A percentile compares a stretch with the other conserved stretches of the same genome.
Evolutionary conservation across 1,140 invertebrate species (phyloP).

Genomic region (Episyrphus balteatus): DNA sequence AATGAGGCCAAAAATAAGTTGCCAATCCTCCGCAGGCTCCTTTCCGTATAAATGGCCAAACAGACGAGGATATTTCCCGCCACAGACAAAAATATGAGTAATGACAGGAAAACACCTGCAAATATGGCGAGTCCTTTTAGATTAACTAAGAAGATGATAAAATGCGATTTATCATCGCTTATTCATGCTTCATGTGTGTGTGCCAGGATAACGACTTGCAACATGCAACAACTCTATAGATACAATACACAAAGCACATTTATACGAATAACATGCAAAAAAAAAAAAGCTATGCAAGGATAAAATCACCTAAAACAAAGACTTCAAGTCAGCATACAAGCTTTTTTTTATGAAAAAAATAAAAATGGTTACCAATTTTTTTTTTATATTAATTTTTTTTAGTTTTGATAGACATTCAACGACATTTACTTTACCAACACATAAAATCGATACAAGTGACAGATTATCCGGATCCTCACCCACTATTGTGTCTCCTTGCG

Average conservation of each 20-base stretch:
- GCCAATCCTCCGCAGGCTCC: conserved; percentile 80
- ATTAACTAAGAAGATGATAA: background rate
- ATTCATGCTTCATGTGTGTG: no score
- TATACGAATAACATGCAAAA: no score
- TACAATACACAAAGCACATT: no score
- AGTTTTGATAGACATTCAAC: conserved; percentile 25
- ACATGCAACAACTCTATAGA: no score
- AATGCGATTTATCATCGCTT: background rate
- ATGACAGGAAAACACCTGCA: conserved; percentile 70
- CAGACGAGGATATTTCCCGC: conserved; percentile 92
- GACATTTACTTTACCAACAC: conserved; percentile 55
- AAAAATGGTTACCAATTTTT: no score
- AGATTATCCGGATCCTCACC: conserved; percentile 55
- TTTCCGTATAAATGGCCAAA: conserved; percentile 89
- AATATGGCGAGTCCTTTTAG: background rate
- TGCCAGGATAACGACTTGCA: no score
- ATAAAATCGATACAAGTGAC: conserved; percentile 56
- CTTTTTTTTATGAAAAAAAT: no score
- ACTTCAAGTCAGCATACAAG: no score
- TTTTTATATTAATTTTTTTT: background rate
- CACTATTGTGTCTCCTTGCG: conserved; percentile 43
- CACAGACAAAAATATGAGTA: conserved; percentile 85
- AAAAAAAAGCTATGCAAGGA: no score
- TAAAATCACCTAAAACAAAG: no score
- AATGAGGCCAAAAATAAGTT: conserved; percentile 92